Base-by-base conservation (phyloP, 2,888 invertebrate species). In the Cyclophora albipunctata region DNA sequence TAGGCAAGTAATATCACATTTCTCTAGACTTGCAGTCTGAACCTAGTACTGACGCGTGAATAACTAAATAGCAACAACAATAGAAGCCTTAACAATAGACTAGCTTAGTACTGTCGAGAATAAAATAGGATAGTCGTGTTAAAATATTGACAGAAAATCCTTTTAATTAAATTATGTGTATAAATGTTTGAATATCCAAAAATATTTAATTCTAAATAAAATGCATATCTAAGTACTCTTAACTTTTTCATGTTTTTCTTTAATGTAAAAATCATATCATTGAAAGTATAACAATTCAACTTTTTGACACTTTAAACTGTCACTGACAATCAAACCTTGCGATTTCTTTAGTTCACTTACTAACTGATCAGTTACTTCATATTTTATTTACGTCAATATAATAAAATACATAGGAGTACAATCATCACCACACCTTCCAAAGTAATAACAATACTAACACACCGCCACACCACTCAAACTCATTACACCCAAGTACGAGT, bases 1-100 rank as follows among this genome's bases (percentile, higher is more conserved):
- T 20, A 20, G 20, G 20, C 1, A 20, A 20, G 20, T 20, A 20
- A 20, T 20, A 20, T 20, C 20, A 20, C 20, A 20, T 20, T 20
- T 20, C 20, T 20, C 20, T 20, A 54, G 59, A 62, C 60, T 64
- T 56, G 59, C 53, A 56, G 46, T 48, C 60, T 68, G 66, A 67
- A 66, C 61, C 59, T 60, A 53, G 50, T 54, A 62, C 63, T 67
- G 71, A 71, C 73, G 69, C 71, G 76, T 75, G 70, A 77, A 78
- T 75, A 67, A 72, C 51, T 75, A 71, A 77, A 78, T 75, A 67
- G 72, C 50, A 62, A 67, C 66, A 68, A 70, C 66, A 64, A 62
- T 58, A 51, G 62, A 58, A 51, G 60, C 57, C 64, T 63, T 64
- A 73, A 76, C 71, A 74, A 72, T 73, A 61, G 63, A 63, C 57